Base-by-base conservation (phyloP, 2,888 invertebrate species). In the Sesia bembeciformis region DNA sequence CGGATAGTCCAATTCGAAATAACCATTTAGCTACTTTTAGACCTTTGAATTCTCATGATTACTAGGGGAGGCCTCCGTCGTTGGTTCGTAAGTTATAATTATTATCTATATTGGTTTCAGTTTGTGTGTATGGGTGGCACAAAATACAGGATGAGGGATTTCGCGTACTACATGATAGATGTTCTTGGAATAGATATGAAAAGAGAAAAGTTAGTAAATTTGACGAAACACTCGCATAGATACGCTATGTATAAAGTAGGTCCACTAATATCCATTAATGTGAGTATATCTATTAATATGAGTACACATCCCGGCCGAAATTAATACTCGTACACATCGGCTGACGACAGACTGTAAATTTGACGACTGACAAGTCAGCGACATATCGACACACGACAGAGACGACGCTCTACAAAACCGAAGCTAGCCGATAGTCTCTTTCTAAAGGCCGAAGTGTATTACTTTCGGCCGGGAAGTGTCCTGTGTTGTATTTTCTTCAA, bases 101-200 rank as follows among this genome's bases (percentile, higher is more conserved):
- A 23, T 23, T 23, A 23, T 23, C 1, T 23, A 23, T 23, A 23
- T 23, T 50, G 0, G 39, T 81, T 84, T 40, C 81, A 93, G 93
- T 94, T 93, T 67, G 92, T 94, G 1, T 93, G 93, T 62, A 92
- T 93, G 84, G 94, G 94, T 3, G 94, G 94, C 0, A 93, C 93
- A 0, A 91, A 93, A 40, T 76, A 88, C 40, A 80, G 94, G 4
- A 94, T 94, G 93, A 81, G 90, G 53, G 86, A 88, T 53, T 92
- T 93, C 59, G 93, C 93, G 0, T 69, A 86, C 57, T 90, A 87
- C 68, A 84, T 93, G 61, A 76, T 82, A 5, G 63, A 81, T 0
- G 81, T 91, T 40, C 74, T 93, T 1, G 78, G 81, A 0, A 66
- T 88, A 38, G 74, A 84, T 1, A 64, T 78, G 76, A 8, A 77